Base-by-base conservation (phyloP, 2,113 vertebrate genomes). In the Chionodraco myersi region DNA sequence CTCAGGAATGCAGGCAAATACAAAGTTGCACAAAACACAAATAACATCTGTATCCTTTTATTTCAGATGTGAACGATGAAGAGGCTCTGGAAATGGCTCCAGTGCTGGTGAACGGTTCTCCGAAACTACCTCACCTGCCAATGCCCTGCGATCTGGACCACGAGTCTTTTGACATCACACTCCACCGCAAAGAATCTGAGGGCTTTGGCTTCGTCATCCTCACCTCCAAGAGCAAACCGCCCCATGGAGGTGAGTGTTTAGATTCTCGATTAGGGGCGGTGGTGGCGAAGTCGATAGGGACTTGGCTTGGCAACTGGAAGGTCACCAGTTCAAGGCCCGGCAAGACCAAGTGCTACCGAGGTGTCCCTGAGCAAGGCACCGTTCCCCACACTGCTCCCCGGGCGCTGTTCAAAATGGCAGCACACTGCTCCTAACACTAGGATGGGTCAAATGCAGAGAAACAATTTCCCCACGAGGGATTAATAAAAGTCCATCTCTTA, bases 141-240 rank as follows among this genome's bases (percentile, higher is more conserved):
- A 88, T 93, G 67, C 89, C 92, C 11, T 84, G 59, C 79, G 91
- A 82, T 26, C 77, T 94, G 0, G 94, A 93, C 61, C 94, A 94
- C 26, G 96, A 98, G 82, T 95, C 96, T 45, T 99, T 98, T 0
- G 97, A 99, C 12, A 95, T 99, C 81, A 90, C 95, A 8, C 94
- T 99, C 72, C 98, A 99, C 82, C 94, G 97, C 75, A 98, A 96
- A 74, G 98, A 99, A 77, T 96, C 94, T 0, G 98, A 99, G 89
- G 98, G 98, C 7, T 99, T 99, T 80, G 98, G 98, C 64, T 99
- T 99, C 0, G 97, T 99, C 89, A 99, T 99, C 91, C 97, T 99
- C 84, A 99, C 98, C 30, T 99, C 98, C 3, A 99, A 99, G 93
- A 98, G 91, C 92, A 99, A 96, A 88, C 97, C 97, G 3, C 97